Conservation (phyloP, 30 jellyfish, hydroid and myxozoan species). For the Turritopsis dohrnii region DNA sequence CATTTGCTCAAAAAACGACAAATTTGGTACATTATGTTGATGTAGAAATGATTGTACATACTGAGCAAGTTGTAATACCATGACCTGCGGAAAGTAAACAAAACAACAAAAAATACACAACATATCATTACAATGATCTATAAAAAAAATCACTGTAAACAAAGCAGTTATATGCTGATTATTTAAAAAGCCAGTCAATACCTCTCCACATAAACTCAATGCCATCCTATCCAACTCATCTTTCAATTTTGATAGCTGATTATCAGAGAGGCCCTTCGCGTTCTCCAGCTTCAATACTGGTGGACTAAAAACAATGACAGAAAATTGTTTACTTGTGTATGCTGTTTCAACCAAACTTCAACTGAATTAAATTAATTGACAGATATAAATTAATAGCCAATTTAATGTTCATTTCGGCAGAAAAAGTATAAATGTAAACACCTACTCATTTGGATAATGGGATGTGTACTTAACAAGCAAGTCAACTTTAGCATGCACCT, state of each 20-base stretch:
- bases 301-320: conserved; percentile 48
- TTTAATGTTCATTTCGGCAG: not conserved
- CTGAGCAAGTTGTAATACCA: conserved; percentile 87
- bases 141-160: too few species aligned
- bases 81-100: conserved; percentile 37
- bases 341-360: too few species aligned
- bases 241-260: conserved; percentile 39
- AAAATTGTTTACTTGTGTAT: too few species aligned
- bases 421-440: not conserved
- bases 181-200: not conserved
- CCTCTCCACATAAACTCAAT: conserved; percentile 68
- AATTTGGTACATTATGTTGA: conserved; percentile 68
- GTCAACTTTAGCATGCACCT: conserved; percentile 81
- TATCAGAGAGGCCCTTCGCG: conserved; percentile 80
- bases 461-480: conserved; percentile 70
- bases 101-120: not conserved
- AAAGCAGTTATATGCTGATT: too few species aligned
- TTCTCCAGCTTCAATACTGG: conserved; percentile 69
- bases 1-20: conserved; percentile 89
- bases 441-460: conserved; percentile 83
- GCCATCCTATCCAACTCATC: conserved; percentile 60
- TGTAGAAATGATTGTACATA: conserved; percentile 73
- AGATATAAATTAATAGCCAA: not conserved
- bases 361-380: not conserved
- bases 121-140: too few species aligned